Evolutionary conservation across 2,888 invertebrate species (phyloP).

Genomic region (Diadegma fenestrale): DNA sequence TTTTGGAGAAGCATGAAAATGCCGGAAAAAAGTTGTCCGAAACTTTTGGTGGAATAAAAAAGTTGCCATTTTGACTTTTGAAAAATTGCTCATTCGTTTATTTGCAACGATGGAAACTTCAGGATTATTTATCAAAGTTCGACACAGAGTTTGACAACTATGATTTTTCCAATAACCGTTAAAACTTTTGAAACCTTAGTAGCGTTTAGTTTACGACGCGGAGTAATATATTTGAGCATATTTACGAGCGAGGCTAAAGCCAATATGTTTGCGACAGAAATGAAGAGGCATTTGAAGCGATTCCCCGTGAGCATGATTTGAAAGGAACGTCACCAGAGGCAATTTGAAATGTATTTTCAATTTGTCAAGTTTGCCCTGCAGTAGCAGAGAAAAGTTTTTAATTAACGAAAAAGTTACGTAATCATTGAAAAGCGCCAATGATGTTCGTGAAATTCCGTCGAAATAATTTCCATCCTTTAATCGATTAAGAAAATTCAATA

Average conservation of each 20-base stretch:
- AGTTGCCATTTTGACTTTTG: no score
- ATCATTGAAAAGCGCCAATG: neutral
- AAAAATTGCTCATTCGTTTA: no score
- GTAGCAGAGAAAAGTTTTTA: neutral
- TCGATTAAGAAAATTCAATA: neutral
- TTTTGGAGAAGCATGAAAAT: no score
- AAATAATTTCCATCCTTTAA: neutral
- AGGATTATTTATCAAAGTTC: constrained; percentile 34
- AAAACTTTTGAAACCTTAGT: neutral
- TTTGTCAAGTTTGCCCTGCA: neutral
- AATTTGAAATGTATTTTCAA: constrained; percentile 23
- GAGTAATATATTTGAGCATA: neutral
- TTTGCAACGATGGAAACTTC: no score
- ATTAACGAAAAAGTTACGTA: neutral
- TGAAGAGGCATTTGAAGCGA: constrained; percentile 36
- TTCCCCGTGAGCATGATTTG: constrained; percentile 1
- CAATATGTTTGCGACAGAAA: constrained; percentile 17
- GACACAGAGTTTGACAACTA: neutral
- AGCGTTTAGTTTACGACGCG: neutral
- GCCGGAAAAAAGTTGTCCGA: no score
- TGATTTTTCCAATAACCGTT: neutral
- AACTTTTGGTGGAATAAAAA: no score
- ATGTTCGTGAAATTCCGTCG: neutral
- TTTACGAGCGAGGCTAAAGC: constrained; percentile 13
- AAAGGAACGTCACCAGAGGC: constrained; percentile 10